A percentile compares a stretch with the other conserved stretches of the same genome.
These are phyloP conservation scores for Stichopus horrens DNA, from an alignment of 53 echinoderm and acorn worm species.

Conservation along the genomic window DNA sequence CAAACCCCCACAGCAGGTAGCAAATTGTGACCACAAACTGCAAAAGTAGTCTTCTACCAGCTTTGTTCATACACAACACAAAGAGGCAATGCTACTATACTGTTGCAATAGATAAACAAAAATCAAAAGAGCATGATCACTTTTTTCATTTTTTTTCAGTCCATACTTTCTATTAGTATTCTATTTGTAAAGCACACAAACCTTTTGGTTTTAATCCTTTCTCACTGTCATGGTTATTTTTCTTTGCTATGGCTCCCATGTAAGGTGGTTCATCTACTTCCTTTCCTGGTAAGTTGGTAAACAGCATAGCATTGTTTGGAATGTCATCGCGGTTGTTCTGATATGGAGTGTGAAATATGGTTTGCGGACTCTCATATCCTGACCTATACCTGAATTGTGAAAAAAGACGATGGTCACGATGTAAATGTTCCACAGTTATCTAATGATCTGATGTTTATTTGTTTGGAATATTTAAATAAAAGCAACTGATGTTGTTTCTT, in stretches of 20 bases:
- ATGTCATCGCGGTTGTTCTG: not conserved
- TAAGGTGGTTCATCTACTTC: constrained; percentile 1
- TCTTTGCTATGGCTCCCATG: constrained; percentile 21
- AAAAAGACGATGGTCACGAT: not conserved
- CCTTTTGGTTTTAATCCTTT: not conserved
- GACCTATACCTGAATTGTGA: constrained; percentile 16
- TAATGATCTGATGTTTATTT: not conserved
- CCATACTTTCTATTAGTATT: too few species aligned
- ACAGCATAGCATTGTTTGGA: constrained; percentile 31
- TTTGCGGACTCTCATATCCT: constrained; percentile 27
- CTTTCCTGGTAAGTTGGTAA: constrained; percentile 25
- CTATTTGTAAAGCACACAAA: not conserved
- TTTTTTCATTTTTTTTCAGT: too few species aligned
- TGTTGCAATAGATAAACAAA: too few species aligned
- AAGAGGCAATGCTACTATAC: too few species aligned
- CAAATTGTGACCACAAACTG: too few species aligned
- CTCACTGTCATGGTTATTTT: constrained; percentile 5
- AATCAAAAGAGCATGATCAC: too few species aligned
- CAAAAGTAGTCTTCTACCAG: too few species aligned
- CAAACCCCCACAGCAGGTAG: too few species aligned
- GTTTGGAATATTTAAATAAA: not conserved
- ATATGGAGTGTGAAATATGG: constrained; percentile 13
- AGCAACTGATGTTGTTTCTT: too few species aligned
- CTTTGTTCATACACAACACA: too few species aligned
- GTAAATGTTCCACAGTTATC: not conserved